Evolutionary conservation across 92 coral and sea anemone genomes (phyloP).

Genomic region (Zoanthus gigantus): DNA sequence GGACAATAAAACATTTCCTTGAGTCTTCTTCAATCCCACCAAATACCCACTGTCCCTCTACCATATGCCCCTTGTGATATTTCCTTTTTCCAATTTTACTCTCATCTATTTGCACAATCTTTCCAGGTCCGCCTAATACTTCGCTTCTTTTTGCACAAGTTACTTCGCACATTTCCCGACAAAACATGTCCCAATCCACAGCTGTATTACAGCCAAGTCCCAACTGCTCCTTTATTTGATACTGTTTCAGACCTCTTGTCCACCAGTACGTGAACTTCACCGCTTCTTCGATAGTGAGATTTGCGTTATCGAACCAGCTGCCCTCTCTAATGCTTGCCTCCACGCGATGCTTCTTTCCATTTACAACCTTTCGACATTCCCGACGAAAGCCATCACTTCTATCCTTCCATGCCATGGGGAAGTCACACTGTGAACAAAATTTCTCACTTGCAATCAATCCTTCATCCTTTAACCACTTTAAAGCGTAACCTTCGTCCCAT

Average conservation of each 20-base stretch:
- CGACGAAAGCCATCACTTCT: background rate
- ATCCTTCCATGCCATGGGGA: too few species aligned
- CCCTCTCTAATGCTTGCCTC: slow-evolving; percentile 24
- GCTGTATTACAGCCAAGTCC: slow-evolving; percentile 46
- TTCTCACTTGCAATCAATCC: slow-evolving; percentile 11
- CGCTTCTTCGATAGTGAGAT: slow-evolving; percentile 29
- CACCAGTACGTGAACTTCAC: slow-evolving; percentile 53
- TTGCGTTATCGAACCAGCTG: slow-evolving; percentile 43
- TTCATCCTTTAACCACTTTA: slow-evolving; percentile 37
- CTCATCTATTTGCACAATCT: too few species aligned
- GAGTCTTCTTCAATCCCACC: too few species aligned
- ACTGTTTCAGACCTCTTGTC: slow-evolving; percentile 40
- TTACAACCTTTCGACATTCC: background rate
- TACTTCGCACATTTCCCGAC: slow-evolving; percentile 46
- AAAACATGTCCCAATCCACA: slow-evolving; percentile 38
- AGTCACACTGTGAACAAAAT: too few species aligned
- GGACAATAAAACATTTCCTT: too few species aligned
- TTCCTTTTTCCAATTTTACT: too few species aligned
- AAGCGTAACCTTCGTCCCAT: slow-evolving; percentile 7
- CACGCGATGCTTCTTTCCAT: slow-evolving; percentile 19
- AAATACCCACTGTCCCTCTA: too few species aligned
- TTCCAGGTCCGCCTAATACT: background rate
- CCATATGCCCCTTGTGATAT: too few species aligned
- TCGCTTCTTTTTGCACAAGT: background rate
- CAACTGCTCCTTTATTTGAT: slow-evolving; percentile 32